A percentile compares a stretch with the other conserved stretches of the same genome.
Evolutionary conservation across 2,113 vertebrate species (phyloP).

Genomic region (Strix uralensis): DNA sequence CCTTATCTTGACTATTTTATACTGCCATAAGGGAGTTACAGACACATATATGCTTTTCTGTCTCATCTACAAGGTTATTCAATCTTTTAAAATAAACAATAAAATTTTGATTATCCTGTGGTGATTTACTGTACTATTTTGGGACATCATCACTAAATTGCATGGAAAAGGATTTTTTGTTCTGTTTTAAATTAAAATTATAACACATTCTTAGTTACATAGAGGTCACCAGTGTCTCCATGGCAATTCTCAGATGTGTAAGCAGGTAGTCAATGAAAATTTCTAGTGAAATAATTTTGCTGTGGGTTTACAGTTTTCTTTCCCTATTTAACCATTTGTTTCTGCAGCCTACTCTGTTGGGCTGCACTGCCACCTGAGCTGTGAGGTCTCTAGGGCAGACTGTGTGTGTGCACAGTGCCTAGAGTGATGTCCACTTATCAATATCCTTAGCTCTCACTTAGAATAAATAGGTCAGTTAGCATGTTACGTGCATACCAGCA

Average conservation of each 20-base stretch:
- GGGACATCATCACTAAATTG: neutral
- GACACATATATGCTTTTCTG: neutral
- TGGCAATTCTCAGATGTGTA: neutral
- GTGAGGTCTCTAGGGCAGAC: neutral
- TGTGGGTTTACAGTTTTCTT: neutral
- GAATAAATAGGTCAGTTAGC: neutral
- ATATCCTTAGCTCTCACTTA: neutral
- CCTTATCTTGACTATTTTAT: neutral
- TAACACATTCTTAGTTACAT: neutral
- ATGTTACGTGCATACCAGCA: neutral
- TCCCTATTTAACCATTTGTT: neutral
- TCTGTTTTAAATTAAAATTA: neutral
- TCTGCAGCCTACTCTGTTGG: neutral
- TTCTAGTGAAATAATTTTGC: neutral
- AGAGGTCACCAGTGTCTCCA: neutral
- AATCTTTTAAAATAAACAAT: neutral
- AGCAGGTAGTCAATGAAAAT: neutral
- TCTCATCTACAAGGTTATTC: neutral
- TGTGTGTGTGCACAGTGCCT: neutral
- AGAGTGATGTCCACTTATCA: neutral
- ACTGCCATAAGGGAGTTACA: neutral
- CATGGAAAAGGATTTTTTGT: neutral
- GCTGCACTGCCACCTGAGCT: neutral
- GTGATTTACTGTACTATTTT: neutral
- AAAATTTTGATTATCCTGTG: neutral